A percentile compares a stretch with the other conserved stretches of the same genome.
phyloP scores from a whole-genome alignment of 2,797 vertebrate species.

The Cryptoblepharus egeriae region DNA sequence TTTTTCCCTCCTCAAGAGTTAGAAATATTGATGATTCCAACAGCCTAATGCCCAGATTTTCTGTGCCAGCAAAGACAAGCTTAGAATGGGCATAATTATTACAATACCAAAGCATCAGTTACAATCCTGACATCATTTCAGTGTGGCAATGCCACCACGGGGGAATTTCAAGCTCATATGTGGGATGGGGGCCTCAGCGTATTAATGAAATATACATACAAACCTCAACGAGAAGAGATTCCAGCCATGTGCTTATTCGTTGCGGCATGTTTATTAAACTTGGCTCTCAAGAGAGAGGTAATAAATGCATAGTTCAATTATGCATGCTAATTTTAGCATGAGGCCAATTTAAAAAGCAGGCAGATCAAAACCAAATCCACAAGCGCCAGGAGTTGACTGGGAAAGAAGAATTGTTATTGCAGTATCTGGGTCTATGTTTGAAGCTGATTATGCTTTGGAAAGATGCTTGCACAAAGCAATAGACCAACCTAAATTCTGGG shows the following conservation, averaged over 20 bases:
- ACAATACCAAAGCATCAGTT: not conserved
- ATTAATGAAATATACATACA: not conserved
- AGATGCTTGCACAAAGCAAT: conserved; percentile 1
- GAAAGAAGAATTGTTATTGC: conserved; percentile 62
- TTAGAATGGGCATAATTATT: conserved; percentile 4
- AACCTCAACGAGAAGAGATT: conserved; percentile 20
- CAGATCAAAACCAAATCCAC: conserved; percentile 74
- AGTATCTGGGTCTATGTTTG: conserved; percentile 65
- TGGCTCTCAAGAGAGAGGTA: conserved; percentile 69
- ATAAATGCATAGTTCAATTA: conserved; percentile 68
- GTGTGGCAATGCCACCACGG: not conserved
- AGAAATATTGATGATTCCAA: conserved; percentile 58
- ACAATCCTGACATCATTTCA: not conserved
- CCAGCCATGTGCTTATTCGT: conserved; percentile 61
- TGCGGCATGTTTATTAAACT: conserved; percentile 71
- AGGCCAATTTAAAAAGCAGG: conserved; percentile 68
- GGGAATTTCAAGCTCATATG: not conserved
- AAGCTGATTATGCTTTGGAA: conserved; percentile 51
- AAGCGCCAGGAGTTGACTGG: conserved; percentile 53
- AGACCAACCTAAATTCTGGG: conserved; percentile 38
- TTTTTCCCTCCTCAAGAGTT: not conserved
- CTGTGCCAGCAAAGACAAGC: not conserved
- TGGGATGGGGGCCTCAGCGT: conserved; percentile 8
- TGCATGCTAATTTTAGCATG: conserved; percentile 68
- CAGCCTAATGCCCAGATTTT: not conserved